Conservation (phyloP, 1,140 invertebrate genomes). For the Proctacanthus coquilletti region DNA sequence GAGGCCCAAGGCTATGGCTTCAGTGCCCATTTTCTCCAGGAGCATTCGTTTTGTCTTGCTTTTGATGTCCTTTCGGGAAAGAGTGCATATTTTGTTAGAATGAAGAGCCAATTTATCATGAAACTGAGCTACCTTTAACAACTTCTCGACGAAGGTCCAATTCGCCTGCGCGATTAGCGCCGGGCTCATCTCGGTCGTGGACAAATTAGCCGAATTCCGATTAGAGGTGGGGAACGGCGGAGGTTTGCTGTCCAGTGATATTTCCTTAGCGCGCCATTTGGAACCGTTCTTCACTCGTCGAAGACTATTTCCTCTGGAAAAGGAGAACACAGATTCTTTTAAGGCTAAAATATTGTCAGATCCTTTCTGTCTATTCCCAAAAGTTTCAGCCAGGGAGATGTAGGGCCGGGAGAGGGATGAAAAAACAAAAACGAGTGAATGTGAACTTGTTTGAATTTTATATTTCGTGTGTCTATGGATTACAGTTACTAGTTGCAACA, state of each 20-base stretch:
- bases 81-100: too few species aligned
- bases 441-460: too few species aligned
- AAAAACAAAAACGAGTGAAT: too few species aligned
- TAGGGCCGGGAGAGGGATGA: too few species aligned
- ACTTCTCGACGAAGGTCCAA: slow-evolving; percentile 94
- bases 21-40: slow-evolving; percentile 94
- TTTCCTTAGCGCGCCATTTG: slow-evolving; percentile 42
- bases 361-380: background rate
- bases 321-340: too few species aligned
- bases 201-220: slow-evolving; percentile 24
- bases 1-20: slow-evolving; percentile 52
- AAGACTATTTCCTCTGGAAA: slow-evolving; percentile 39
- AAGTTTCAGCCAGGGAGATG: too few species aligned
- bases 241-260: slow-evolving; percentile 33
- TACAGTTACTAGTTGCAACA: too few species aligned
- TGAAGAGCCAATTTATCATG: background rate
- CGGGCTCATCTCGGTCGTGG: slow-evolving; percentile 26
- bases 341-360: background rate
- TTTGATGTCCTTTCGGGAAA: slow-evolving; percentile 73
- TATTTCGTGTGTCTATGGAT: too few species aligned
- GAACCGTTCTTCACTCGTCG: slow-evolving; percentile 37
- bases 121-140: slow-evolving; percentile 59
- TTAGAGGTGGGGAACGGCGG: slow-evolving; percentile 17
- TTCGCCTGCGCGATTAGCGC: slow-evolving; percentile 90
- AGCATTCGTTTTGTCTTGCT: slow-evolving; percentile 94